Percentiles rank a stretch among this genome's conserved stretches.
Conservation (phyloP, 2,888 invertebrate species). For the Osedax frankpressi region DNA sequence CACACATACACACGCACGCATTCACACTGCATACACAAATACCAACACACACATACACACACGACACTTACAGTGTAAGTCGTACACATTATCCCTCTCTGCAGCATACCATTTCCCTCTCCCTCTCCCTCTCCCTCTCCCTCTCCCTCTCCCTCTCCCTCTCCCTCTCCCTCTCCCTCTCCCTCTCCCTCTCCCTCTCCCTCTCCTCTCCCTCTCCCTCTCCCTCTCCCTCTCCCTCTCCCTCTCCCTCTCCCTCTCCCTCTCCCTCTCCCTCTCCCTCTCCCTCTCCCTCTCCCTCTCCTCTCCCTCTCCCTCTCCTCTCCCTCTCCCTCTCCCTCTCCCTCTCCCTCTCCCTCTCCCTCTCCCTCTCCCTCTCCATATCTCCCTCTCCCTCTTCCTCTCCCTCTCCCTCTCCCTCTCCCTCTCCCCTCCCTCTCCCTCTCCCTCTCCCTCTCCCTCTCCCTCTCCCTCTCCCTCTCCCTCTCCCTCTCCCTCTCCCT, state of each 20-base stretch:
- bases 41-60: too few relatives aligned
- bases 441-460: constrained; percentile 2
- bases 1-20: too few relatives aligned
- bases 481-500: constrained; percentile 6
- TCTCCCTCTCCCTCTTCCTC: constrained; percentile 7
- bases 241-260: too few relatives aligned
- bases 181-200: too few relatives aligned
- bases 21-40: too few relatives aligned
- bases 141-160: neutral
- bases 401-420: constrained; percentile 10
- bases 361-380: constrained; percentile 1
- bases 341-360: neutral
- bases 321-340: constrained; percentile 1
- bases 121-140: too few relatives aligned
- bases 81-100: too few relatives aligned
- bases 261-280: neutral
- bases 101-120: too few relatives aligned
- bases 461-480: constrained; percentile 5
- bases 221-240: too few relatives aligned
- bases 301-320: too few relatives aligned
- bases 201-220: neutral
- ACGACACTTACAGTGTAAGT: too few relatives aligned
- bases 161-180: neutral
- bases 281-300: neutral
- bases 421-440: constrained; percentile 8